Conservation (phyloP, 2,888 invertebrate species). For the Aelia acuminata region DNA sequence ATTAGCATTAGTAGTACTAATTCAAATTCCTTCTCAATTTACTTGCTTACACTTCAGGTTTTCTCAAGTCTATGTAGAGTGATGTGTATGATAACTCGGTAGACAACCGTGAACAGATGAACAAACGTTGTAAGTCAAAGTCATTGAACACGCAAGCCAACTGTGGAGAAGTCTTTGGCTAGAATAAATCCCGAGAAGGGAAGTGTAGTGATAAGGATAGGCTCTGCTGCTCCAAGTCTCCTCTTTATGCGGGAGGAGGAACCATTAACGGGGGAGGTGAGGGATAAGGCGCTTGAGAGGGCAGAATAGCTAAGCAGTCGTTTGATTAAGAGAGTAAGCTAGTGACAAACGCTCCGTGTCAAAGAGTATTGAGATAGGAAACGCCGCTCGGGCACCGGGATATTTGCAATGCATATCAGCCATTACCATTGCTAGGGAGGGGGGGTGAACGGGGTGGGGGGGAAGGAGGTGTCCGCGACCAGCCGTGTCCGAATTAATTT, state of each 20-base stretch:
- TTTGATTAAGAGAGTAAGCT: slow-evolving; percentile 54
- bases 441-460: neutral
- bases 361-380: slow-evolving; percentile 56
- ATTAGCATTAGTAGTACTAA: no score
- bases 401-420: slow-evolving; percentile 58
- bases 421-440: slow-evolving; percentile 49
- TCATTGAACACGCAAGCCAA: neutral
- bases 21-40: no score
- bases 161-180: neutral
- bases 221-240: neutral
- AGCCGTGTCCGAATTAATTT: slow-evolving; percentile 60
- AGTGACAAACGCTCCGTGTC: slow-evolving; percentile 53
- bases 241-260: slow-evolving; percentile 9
- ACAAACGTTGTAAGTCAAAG: neutral
- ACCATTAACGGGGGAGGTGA: neutral
- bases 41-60: no score
- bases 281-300: slow-evolving; percentile 40
- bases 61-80: no score
- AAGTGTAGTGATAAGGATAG: neutral
- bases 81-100: no score
- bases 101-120: neutral
- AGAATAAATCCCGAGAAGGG: neutral
- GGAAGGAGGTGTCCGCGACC: slow-evolving; percentile 40
- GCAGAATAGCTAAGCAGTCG: slow-evolving; percentile 37
- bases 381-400: slow-evolving; percentile 10